phyloP scores from a whole-genome alignment of 2,113 vertebrate species.

The Pelecanoides urinatrix region DNA sequence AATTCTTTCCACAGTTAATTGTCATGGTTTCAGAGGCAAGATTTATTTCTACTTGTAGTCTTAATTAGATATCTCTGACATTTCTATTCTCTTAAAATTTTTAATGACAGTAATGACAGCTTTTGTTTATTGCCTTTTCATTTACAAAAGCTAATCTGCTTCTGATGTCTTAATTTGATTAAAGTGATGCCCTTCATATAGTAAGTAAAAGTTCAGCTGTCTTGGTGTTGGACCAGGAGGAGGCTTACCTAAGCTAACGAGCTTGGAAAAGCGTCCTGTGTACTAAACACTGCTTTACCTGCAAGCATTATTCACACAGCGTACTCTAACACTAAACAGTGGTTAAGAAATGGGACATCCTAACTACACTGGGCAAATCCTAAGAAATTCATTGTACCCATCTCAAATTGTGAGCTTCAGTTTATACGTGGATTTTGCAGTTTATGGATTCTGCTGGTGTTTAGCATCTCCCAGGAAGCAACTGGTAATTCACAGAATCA shows the following conservation, averaged over 20 bases:
- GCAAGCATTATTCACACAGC: neutral
- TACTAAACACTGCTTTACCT: neutral
- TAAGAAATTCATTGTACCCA: neutral
- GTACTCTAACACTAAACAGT: neutral
- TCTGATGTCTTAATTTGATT: neutral
- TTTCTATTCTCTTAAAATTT: neutral
- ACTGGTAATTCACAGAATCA: neutral
- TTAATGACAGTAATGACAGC: neutral
- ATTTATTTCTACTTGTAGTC: neutral
- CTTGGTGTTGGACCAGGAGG: neutral
- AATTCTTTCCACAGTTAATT: conserved; percentile 18
- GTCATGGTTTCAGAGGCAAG: conserved; percentile 71
- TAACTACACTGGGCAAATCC: neutral
- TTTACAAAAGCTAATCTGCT: neutral
- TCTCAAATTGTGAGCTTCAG: neutral
- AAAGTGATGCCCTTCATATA: neutral
- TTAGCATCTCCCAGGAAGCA: neutral
- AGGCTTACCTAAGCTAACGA: neutral
- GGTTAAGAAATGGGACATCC: neutral
- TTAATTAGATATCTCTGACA: neutral
- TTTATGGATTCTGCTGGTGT: neutral
- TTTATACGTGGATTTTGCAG: neutral
- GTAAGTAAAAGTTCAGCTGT: neutral
- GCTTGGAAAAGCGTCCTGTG: neutral
- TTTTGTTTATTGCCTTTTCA: neutral